These are phyloP conservation scores for Leptonema lineaticorne DNA, from an alignment of 1,140 invertebrate genomes.

Conservation along the genomic window DNA sequence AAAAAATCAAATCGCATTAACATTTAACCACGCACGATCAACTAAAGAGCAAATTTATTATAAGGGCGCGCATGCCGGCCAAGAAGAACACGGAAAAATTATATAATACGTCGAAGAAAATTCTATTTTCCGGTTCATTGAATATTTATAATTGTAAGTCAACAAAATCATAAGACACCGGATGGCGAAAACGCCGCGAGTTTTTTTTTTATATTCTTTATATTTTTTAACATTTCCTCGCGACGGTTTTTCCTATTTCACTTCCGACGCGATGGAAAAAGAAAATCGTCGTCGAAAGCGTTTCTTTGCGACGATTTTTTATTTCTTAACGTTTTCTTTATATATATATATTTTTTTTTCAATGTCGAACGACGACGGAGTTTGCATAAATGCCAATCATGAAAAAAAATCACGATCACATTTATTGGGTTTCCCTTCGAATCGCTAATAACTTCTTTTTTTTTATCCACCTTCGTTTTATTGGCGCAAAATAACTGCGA, in stretches of 20 bases:
- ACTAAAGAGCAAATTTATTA: no score
- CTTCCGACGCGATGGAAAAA: not conserved
- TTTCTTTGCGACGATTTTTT: not conserved
- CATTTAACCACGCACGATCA: no score
- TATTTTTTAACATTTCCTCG: no score
- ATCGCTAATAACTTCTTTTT: slow-evolving; percentile 22
- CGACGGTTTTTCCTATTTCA: no score
- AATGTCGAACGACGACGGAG: not conserved
- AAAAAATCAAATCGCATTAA: no score
- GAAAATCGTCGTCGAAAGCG: slow-evolving; percentile 6
- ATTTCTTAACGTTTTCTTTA: no score
- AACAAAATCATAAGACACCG: slow-evolving; percentile 19
- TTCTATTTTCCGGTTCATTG: slow-evolving; percentile 25
- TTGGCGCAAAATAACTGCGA: slow-evolving; percentile 23
- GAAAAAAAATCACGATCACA: slow-evolving; percentile 23
- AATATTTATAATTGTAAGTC: slow-evolving; percentile 32
- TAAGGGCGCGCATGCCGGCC: no score
- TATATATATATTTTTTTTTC: no score
- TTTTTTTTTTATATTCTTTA: no score
- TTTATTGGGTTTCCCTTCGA: slow-evolving; percentile 27
- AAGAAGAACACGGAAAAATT: not conserved
- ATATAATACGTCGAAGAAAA: slow-evolving; percentile 1
- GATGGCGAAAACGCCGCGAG: slow-evolving; percentile 4
- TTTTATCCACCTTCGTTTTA: not conserved
- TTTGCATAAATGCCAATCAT: slow-evolving; percentile 26